Conservation (phyloP, 1,140 invertebrate genomes). For the Drosophila tristis region DNA sequence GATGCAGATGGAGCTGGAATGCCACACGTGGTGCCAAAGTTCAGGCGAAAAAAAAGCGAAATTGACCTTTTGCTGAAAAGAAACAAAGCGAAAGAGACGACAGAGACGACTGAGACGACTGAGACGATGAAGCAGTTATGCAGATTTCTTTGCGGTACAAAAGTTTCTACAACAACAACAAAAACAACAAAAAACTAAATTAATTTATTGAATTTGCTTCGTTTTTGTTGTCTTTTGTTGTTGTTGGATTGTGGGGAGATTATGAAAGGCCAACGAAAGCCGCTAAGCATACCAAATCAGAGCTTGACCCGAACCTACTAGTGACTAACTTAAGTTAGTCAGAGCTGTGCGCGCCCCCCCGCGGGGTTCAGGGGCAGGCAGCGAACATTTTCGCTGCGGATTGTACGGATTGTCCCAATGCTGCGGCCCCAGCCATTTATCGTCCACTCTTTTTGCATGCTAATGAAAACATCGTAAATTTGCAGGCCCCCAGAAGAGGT, state of each 20-base stretch:
- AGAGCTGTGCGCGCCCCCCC: neutral
- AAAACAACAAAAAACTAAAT: slow-evolving; percentile 13
- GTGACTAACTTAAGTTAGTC: slow-evolving; percentile 5
- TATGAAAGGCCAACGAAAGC: slow-evolving; percentile 39
- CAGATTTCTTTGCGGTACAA: slow-evolving; percentile 37
- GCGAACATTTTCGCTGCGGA: neutral
- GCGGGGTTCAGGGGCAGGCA: neutral
- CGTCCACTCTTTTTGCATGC: slow-evolving; percentile 71
- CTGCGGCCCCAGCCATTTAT: slow-evolving; percentile 9
- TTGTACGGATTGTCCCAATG: too few species aligned
- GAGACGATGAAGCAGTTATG: slow-evolving; percentile 9
- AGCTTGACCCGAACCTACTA: slow-evolving; percentile 11
- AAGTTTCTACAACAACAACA: slow-evolving; percentile 25
- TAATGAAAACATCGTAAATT: slow-evolving; percentile 78
- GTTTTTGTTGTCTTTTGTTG: too few species aligned
- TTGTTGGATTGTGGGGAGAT: neutral
- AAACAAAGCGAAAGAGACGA: slow-evolving; percentile 24
- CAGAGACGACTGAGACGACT: slow-evolving; percentile 10
- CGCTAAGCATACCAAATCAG: slow-evolving; percentile 41
- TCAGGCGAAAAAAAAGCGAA: slow-evolving; percentile 54
- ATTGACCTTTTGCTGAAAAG: slow-evolving; percentile 61
- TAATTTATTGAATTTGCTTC: slow-evolving; percentile 38
- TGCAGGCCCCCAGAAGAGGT: slow-evolving; percentile 20
- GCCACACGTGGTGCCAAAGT: slow-evolving; percentile 40
- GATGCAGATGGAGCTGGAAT: too few species aligned